Evolutionary conservation across 2,888 invertebrate genomes (phyloP), one percentile per base, ranked within the genome.

Genomic region (Atrina japonica): DNA sequence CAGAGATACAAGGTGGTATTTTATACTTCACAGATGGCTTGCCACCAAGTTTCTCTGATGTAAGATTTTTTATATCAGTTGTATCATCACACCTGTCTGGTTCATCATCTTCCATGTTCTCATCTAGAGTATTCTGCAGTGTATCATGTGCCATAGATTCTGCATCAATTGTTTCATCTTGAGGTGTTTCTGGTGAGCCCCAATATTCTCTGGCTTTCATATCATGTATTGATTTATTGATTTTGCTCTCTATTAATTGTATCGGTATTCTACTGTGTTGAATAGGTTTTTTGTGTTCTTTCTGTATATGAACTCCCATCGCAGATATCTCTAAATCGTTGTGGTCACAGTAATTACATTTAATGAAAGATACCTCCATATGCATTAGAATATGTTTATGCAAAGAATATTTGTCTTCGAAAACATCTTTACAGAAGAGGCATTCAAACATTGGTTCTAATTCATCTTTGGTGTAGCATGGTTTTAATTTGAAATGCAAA

Each of bases 341-440:
- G 65, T 85, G 78, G 9, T 78, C 71, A 74, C 86, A 87, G 64
- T 83, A 86, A 3, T 75, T 69, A 68, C 86, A 87, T 55, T 82
- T 81, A 70, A 83, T 84, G 50, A 87, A 82, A 18, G 78, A 82
- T 18, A 87, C 77, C 14, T 85, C 77, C 58, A 87, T 77, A 70
- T 87, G 86, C 21, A 84, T 76, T 3, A 86, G 52, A 25, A 86
- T 75, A 68, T 86, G 86, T n/a, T 82, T 81, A 68, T 86, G 86
- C 45, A 86, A 77, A 49, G 82, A 81, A 76, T 83, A 86, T 58
- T 82, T 83, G 59, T 85, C 84, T 6, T 81, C 76, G 7, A 82
- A 77, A 29, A 78, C 80, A 16, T 82, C 80, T n/a, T 80, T 75
- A 63, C 86, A 86, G 41, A 85, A 82, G 50, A 80, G 73, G 59